Percentiles rank a stretch among this genome's conserved stretches.
Evolutionary conservation across 2,888 invertebrate species (phyloP).

Genomic region (Cenopis cana): DNA sequence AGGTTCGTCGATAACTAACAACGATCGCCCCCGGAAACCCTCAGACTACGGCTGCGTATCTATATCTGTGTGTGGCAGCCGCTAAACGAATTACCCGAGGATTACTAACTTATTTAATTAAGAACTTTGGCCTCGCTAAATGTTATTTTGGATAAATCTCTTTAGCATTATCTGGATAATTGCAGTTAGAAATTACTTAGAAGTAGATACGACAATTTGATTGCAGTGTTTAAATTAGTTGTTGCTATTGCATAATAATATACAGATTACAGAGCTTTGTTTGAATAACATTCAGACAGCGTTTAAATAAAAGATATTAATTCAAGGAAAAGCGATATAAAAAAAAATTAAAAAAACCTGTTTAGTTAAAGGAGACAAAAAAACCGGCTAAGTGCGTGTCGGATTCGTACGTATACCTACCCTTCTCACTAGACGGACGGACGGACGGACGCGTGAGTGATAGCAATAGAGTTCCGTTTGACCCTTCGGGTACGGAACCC

Average conservation of each 20-base stretch:
- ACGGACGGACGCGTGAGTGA: too few relatives aligned
- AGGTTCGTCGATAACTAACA: conserved; percentile 23
- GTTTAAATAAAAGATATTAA: neutral
- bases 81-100: conserved; percentile 75
- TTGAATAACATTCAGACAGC: neutral
- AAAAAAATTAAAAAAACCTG: neutral
- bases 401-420: too few relatives aligned
- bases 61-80: conserved; percentile 65
- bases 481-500: too few relatives aligned
- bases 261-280: neutral
- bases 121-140: conserved; percentile 71
- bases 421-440: too few relatives aligned
- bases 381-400: too few relatives aligned
- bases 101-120: conserved; percentile 80
- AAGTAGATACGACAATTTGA: conserved; percentile 40
- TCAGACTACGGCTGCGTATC: conserved; percentile 55
- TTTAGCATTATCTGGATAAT: conserved; percentile 68
- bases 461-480: too few relatives aligned
- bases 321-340: neutral
- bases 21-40: conserved; percentile 48
- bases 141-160: conserved; percentile 75
- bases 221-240: conserved; percentile 27
- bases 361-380: neutral
- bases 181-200: conserved; percentile 57
- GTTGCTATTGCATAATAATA: neutral